Percentiles rank a stretch among this genome's conserved stretches.
These are phyloP conservation scores for Heteractis magnifica DNA, from an alignment of 92 coral and sea anemone species.

Conservation along the genomic window DNA sequence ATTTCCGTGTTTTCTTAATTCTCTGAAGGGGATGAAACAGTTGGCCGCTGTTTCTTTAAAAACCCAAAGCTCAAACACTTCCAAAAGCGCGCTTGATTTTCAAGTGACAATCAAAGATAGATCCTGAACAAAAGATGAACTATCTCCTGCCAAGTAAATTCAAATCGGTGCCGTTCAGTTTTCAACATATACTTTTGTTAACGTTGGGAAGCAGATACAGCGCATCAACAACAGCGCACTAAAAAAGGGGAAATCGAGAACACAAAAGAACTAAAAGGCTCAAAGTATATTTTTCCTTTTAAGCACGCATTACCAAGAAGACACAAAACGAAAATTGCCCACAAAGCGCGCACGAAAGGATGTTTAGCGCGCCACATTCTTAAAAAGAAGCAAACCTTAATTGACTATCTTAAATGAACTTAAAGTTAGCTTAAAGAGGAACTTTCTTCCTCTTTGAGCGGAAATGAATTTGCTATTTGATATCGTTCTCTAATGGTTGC, in stretches of 20 bases:
- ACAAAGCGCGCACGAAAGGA: neutral
- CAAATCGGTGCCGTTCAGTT: neutral
- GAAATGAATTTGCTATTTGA: neutral
- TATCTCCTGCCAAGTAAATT: neutral
- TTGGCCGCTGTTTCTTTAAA: neutral
- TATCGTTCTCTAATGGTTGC: neutral
- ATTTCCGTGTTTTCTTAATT: too few relatives aligned
- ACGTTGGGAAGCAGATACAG: neutral
- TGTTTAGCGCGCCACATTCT: neutral
- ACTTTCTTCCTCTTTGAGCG: neutral
- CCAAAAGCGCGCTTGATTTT: neutral
- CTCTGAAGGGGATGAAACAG: too few relatives aligned
- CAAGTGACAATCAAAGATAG: neutral
- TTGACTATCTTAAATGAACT: neutral
- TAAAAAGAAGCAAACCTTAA: neutral
- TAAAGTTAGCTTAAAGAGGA: neutral
- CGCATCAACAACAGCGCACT: neutral
- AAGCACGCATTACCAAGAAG: too few relatives aligned
- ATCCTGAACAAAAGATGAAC: too few relatives aligned
- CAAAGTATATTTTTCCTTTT: too few relatives aligned
- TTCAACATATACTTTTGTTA: neutral
- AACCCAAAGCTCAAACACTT: neutral
- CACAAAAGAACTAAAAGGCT: neutral
- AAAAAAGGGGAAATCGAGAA: neutral
- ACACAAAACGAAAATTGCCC: neutral